Conservation (phyloP, 1,140 invertebrate genomes). For the Hyles vespertilio region DNA sequence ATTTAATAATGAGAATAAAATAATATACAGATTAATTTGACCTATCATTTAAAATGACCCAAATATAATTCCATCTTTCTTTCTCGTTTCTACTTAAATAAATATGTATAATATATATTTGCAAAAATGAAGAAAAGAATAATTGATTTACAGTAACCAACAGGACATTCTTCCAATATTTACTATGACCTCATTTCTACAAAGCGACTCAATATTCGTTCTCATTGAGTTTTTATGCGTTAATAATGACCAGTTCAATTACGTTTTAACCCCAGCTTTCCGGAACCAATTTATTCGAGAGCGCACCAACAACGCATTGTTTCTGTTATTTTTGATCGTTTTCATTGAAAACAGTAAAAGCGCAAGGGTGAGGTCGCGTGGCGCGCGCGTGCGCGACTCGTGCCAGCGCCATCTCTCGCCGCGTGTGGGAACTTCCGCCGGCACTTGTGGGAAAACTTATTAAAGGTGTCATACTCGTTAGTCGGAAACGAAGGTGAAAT, state of each 20-base stretch:
- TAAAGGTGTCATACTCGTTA: constrained; percentile 25
- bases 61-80: too few relatives aligned
- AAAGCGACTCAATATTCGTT: too few relatives aligned
- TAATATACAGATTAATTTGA: too few relatives aligned
- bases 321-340: constrained; percentile 63
- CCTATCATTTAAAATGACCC: too few relatives aligned
- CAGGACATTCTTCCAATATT: too few relatives aligned
- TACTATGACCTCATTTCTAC: too few relatives aligned
- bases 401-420: constrained; percentile 54
- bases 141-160: too few relatives aligned
- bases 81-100: too few relatives aligned
- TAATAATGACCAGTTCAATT: constrained; percentile 65
- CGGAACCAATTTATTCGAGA: constrained; percentile 63
- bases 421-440: constrained; percentile 65
- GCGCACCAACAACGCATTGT: constrained; percentile 53
- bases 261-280: constrained; percentile 57
- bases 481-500: constrained; percentile 8
- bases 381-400: constrained; percentile 41
- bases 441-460: constrained; percentile 57
- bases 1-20: too few relatives aligned
- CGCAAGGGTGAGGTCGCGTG: constrained; percentile 43
- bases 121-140: too few relatives aligned
- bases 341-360: constrained; percentile 66
- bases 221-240: constrained; percentile 24
- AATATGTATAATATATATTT: too few relatives aligned